Evolutionary conservation across 2,888 invertebrate species (phyloP), one percentile per base, ranked within the genome.

Genomic region (Cheilosia scutellata): DNA sequence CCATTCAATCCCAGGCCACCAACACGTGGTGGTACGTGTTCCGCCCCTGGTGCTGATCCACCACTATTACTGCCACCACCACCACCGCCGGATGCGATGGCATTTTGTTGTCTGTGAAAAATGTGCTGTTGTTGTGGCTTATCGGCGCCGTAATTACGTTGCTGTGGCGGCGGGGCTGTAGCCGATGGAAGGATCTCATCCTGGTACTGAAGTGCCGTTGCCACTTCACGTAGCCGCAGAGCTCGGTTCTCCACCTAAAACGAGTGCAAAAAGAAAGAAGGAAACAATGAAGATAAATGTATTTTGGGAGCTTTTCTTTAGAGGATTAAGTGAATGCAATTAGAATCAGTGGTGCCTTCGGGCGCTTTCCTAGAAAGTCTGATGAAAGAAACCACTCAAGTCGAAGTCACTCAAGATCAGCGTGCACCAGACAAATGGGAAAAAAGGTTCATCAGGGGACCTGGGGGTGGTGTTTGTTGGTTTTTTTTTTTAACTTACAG

Each of bases 241-340:
- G 97, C 97, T 92, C 96, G 95, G 93, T 97, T 97, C 93, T 97
- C 97, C 93, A 95, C 95, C 96, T 96, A 94, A 93, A 87, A 88
- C 11, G 49, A 57, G 25, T 20, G 65, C 79, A 62, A 80, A 87
- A 78, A 20, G 20, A 87, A 11, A 57, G 31, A 44, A 47, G 25
- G 16, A 44, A 55, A 63, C 63, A 65, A 62, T 60, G n/a, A 72
- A 78, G 63, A 78, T 77, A 57, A 83, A 83, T 78, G 71, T 62
- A 42, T 82, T 57, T 72, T 29, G 71, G 62, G 33, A 70, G 80
- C 63, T 42, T 71, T 60, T 47, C 62, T 71, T 71, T 42, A 16
- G 40, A 66, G 82, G 71, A 82, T 80, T 80, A 82, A 82, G 66
- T 62, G 76, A 49, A 82, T 86, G 76, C 76, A 86, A 86, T 86